Conservation (phyloP, 1,140 invertebrate species). For the Ditylenchus dipsaci region DNA sequence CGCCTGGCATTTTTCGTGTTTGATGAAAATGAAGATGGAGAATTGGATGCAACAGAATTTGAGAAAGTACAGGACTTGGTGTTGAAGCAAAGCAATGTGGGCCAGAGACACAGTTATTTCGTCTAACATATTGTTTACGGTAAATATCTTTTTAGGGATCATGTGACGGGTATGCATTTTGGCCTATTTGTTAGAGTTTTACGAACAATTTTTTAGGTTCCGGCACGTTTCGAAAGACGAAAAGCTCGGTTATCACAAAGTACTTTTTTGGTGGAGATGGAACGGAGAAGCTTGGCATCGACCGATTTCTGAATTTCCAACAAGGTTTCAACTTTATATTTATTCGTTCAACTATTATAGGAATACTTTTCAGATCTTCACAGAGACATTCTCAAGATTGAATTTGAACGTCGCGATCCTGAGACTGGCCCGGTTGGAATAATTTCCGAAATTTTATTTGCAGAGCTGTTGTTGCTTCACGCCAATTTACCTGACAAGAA, state of each 20-base stretch:
- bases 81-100: slow-evolving; percentile 79
- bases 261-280: slow-evolving; percentile 65
- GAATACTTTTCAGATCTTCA: slow-evolving; percentile 90
- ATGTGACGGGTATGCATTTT: too few species aligned
- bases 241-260: slow-evolving; percentile 60
- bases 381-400: slow-evolving; percentile 85
- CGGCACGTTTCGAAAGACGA: slow-evolving; percentile 60
- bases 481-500: slow-evolving; percentile 90
- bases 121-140: slow-evolving; percentile 65
- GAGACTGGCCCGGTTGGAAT: slow-evolving; percentile 1
- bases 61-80: slow-evolving; percentile 66
- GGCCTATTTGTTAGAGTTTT: too few species aligned
- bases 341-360: too few species aligned
- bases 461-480: slow-evolving; percentile 87
- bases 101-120: slow-evolving; percentile 87
- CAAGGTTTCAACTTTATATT: slow-evolving; percentile 65
- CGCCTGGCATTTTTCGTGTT: slow-evolving; percentile 99
- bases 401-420: slow-evolving; percentile 61
- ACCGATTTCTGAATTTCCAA: slow-evolving; percentile 61
- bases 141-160: too few species aligned
- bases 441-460: slow-evolving; percentile 80
- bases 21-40: slow-evolving; percentile 79
- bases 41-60: neutral
- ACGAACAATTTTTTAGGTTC: slow-evolving; percentile 71
- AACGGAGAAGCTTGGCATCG: slow-evolving; percentile 61